These are phyloP conservation scores for Crax fasciolata DNA, from an alignment of 2,797 vertebrate genomes.

Conservation along the genomic window DNA sequence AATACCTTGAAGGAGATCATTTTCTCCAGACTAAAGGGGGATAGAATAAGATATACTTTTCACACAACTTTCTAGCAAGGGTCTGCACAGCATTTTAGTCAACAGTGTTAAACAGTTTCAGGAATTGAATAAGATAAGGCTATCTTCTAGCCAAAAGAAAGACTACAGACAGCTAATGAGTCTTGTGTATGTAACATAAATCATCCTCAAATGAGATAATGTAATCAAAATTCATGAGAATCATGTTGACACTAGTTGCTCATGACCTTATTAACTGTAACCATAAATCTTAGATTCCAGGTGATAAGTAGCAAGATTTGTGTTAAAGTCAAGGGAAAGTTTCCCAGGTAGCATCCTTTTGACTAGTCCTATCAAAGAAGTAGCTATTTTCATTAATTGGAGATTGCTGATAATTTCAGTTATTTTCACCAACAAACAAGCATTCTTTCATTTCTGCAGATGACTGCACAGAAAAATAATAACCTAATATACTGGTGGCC, in stretches of 20 bases:
- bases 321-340: background rate
- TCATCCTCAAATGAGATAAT: background rate
- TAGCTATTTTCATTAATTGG: background rate
- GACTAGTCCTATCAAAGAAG: background rate
- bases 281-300: background rate
- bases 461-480: background rate
- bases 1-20: background rate
- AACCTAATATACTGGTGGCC: background rate
- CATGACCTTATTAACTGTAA: background rate
- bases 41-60: background rate
- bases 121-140: background rate
- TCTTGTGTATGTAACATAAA: background rate
- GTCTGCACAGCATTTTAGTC: background rate
- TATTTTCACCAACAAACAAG: background rate
- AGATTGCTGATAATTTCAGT: background rate
- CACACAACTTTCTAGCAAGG: background rate
- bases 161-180: background rate
- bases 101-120: background rate
- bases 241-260: background rate
- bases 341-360: background rate
- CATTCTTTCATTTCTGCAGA: background rate
- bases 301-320: background rate
- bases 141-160: background rate
- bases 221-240: constrained; percentile 5
- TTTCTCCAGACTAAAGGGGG: background rate